Evolutionary conservation across 2,888 invertebrate species (phyloP), one percentile per base, ranked within the genome.

Genomic region (Aplocera efformata): DNA sequence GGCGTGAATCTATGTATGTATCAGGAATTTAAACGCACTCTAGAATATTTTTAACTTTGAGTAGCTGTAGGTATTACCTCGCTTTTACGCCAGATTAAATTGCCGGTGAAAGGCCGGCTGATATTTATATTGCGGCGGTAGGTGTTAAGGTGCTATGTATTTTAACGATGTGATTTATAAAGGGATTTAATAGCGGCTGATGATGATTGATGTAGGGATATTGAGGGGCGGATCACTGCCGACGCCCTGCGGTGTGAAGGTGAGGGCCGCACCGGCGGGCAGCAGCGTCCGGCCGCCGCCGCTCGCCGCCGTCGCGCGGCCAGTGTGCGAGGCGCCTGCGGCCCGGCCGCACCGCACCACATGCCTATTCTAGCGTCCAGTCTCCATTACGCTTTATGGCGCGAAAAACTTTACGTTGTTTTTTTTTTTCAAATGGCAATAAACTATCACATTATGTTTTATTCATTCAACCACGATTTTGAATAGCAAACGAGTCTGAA

Each of bases 311-410:
- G 45, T 54, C 52, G 49, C 51, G 34, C 63, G 70, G 61, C 58
- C 86, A 86, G 86, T 85, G 81, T 74, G 75, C 78, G 75, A 64
- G 76, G 75, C 68, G 78, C 81, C 69, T 71, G 84, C 85, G 78
- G 62, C 60, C 71, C 58, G 79, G 65, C 68, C 80, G 77, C 83
- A 80, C 69, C 64, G 67, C 64, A 60, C 60, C 59, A 54, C 64
- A 71, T 71, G 73, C 68, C 69, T 66, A n/a, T 60, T 42, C 57
- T 57, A 43, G 29, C 39, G 21, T 43, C 30, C n/a, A 27, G 38
- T 42, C 37, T 23, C 38, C 28, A 39, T 36, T 50, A 33, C 33
- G 31, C 37, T 43, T 54, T 49, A 74, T 70, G 67, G 61, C 75
- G 72, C 70, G 62, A 72, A 56, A 59, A 54, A 63, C 63, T 77